Conservation (phyloP, 2,888 invertebrate species). For the Synanthedon vespiformis region DNA sequence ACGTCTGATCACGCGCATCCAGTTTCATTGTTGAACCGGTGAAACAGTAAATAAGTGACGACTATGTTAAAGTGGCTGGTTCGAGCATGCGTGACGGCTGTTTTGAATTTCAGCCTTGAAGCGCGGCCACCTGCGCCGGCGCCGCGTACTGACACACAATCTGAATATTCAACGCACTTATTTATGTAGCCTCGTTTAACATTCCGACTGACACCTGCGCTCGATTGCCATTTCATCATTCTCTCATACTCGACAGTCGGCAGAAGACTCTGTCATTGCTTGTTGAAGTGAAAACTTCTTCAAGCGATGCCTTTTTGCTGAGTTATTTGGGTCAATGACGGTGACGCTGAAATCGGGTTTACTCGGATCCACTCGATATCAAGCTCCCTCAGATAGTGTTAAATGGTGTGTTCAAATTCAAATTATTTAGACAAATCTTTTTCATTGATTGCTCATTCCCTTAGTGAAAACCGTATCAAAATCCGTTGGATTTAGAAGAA, state of each 20-base stretch:
- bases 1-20: slow-evolving; percentile 3
- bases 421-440: too few species aligned
- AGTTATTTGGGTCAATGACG: too few species aligned
- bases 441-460: too few species aligned
- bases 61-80: slow-evolving; percentile 40
- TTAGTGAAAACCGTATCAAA: too few species aligned
- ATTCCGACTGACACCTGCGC: slow-evolving; percentile 60
- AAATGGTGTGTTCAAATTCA: too few species aligned
- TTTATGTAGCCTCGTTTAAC: slow-evolving; percentile 56
- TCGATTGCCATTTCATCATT: slow-evolving; percentile 38
- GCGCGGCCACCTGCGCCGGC: slow-evolving; percentile 73
- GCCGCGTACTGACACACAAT: slow-evolving; percentile 69
- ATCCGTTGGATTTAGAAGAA: too few species aligned
- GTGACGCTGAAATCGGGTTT: too few species aligned
- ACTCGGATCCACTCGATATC: too few species aligned
- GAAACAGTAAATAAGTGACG: slow-evolving; percentile 18
- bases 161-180: slow-evolving; percentile 66
- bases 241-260: slow-evolving; percentile 10
- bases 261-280: neutral
- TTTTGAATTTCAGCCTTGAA: slow-evolving; percentile 72
- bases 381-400: too few species aligned
- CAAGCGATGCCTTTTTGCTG: too few species aligned
- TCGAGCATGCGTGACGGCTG: slow-evolving; percentile 67
- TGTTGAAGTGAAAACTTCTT: too few species aligned
- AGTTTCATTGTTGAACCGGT: slow-evolving; percentile 16